Percentiles rank a stretch among this genome's conserved stretches.
phyloP scores from a whole-genome alignment of 2,888 invertebrate genomes.

The Athrips mouffetella region DNA sequence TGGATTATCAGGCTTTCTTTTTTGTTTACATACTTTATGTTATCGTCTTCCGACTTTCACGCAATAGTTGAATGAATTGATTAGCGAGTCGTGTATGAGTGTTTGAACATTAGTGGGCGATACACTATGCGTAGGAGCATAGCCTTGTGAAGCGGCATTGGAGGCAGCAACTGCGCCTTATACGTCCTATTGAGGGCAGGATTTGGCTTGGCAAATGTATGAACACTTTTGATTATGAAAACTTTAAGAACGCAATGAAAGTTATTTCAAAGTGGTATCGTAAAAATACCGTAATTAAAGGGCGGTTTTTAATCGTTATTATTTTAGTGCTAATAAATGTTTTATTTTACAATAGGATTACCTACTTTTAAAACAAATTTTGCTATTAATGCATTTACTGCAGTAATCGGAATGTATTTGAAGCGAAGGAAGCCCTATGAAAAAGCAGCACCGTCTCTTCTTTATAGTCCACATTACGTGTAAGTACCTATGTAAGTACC shows the following conservation, averaged over 20 bases:
- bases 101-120: constrained; percentile 22
- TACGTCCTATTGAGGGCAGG: constrained; percentile 41
- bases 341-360: too few species aligned
- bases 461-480: too few species aligned
- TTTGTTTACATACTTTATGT: not conserved
- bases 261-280: too few species aligned
- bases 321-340: too few species aligned
- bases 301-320: too few species aligned
- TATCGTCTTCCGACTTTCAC: not conserved
- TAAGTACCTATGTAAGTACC: too few species aligned
- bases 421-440: too few species aligned
- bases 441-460: too few species aligned
- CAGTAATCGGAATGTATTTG: too few species aligned
- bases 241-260: not conserved
- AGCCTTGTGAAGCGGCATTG: constrained; percentile 42
- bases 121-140: constrained; percentile 12
- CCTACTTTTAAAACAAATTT: too few species aligned
- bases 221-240: not conserved
- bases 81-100: not conserved
- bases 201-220: constrained; percentile 21
- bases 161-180: constrained; percentile 43
- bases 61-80: constrained; percentile 3
- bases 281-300: too few species aligned
- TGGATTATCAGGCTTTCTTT: not conserved
- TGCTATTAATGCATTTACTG: too few species aligned